Percentiles rank a stretch among this genome's conserved stretches.
These are phyloP conservation scores for Leptinotarsa undecemlineata DNA, from an alignment of 1,140 invertebrate species.

Conservation along the genomic window DNA sequence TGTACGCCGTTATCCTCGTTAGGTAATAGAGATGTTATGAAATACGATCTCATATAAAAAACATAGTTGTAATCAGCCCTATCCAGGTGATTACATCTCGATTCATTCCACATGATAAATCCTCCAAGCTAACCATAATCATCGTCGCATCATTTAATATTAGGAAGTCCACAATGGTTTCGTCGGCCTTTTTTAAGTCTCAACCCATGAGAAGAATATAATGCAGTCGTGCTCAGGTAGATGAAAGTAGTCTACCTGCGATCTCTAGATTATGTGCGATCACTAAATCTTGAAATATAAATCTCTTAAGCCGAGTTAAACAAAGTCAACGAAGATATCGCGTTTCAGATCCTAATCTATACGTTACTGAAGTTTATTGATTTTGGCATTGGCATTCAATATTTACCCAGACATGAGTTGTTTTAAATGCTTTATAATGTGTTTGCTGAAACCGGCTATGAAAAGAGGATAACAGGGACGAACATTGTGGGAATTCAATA, in stretches of 20 bases:
- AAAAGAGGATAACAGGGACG: neutral
- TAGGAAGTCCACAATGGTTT: slow-evolving; percentile 15
- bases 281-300: slow-evolving; percentile 25
- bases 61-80: neutral
- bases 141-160: slow-evolving; percentile 19
- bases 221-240: slow-evolving; percentile 9
- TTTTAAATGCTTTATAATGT: slow-evolving; percentile 39
- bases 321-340: slow-evolving; percentile 37
- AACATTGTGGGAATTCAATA: neutral
- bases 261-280: slow-evolving; percentile 10
- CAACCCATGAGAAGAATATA: slow-evolving; percentile 1
- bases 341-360: slow-evolving; percentile 36
- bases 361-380: slow-evolving; percentile 39
- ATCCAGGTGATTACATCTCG: slow-evolving; percentile 1
- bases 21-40: slow-evolving; percentile 8
- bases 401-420: slow-evolving; percentile 38
- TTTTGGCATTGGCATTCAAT: slow-evolving; percentile 38
- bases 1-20: neutral
- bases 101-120: neutral
- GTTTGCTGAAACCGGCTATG: slow-evolving; percentile 25
- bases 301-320: slow-evolving; percentile 31
- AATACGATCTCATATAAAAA: slow-evolving; percentile 6
- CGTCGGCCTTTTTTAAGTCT: neutral
- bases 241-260: slow-evolving; percentile 14
- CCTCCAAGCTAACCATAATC: slow-evolving; percentile 5